phyloP scores from a whole-genome alignment of 2,113 vertebrate genomes.

The Carollia perspicillata region DNA sequence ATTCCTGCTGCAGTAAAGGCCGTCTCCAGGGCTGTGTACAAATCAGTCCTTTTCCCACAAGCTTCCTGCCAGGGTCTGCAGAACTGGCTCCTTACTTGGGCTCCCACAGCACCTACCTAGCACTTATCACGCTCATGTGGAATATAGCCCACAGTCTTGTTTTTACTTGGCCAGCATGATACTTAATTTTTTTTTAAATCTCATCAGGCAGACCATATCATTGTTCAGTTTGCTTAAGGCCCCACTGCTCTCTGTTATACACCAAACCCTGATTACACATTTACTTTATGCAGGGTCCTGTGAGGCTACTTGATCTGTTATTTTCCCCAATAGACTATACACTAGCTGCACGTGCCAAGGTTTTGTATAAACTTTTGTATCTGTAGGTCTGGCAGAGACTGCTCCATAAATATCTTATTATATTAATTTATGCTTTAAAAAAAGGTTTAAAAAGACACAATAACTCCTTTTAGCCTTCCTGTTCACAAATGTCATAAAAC shows the following conservation, averaged over 20 bases:
- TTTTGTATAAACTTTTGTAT: constrained; percentile 6
- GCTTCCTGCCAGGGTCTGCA: background rate
- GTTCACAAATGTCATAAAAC: background rate
- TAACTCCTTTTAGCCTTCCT: background rate
- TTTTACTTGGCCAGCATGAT: background rate
- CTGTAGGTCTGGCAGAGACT: background rate
- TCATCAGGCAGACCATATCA: background rate
- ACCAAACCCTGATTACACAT: background rate
- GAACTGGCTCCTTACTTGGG: background rate
- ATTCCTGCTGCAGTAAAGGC: background rate
- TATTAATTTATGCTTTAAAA: background rate
- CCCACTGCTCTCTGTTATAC: background rate
- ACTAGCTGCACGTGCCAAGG: background rate
- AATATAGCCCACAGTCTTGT: background rate
- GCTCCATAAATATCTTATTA: background rate
- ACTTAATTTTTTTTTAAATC: background rate
- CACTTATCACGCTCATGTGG: background rate
- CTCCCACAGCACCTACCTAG: background rate
- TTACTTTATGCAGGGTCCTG: background rate
- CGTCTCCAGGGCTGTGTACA: background rate
- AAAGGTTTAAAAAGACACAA: background rate
- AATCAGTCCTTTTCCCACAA: background rate
- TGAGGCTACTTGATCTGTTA: background rate
- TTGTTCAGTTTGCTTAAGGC: background rate
- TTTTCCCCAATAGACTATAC: background rate